A percentile compares a stretch with the other conserved stretches of the same genome.
These are phyloP conservation scores for Dynastes maya DNA, from an alignment of 2,888 invertebrate genomes.

Conservation along the genomic window DNA sequence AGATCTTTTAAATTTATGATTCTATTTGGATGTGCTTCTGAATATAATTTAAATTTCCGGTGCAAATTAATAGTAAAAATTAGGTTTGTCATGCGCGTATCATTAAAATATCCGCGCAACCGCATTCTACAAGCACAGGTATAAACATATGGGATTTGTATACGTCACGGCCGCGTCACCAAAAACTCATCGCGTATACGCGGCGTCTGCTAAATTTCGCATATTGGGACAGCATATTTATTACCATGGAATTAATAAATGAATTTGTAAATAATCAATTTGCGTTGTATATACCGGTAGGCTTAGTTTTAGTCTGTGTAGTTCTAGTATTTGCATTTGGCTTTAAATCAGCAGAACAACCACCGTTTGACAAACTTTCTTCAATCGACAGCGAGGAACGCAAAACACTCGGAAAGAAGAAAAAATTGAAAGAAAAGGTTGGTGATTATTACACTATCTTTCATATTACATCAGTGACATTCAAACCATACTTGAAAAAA, in stretches of 20 bases:
- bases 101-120: constrained; percentile 42
- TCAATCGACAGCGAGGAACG: constrained; percentile 75
- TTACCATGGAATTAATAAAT: constrained; percentile 75
- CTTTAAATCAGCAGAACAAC: constrained; percentile 86
- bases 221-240: constrained; percentile 50
- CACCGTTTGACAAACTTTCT: constrained; percentile 83
- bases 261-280: constrained; percentile 76
- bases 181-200: constrained; percentile 65
- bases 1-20: too few relatives aligned
- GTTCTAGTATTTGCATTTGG: constrained; percentile 85
- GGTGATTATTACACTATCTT: constrained; percentile 31
- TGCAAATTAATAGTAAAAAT: constrained; percentile 27
- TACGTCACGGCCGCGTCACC: constrained; percentile 82
- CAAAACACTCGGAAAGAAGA: constrained; percentile 80
- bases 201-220: constrained; percentile 50
- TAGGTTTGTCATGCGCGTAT: constrained; percentile 34
- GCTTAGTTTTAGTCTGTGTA: constrained; percentile 77
- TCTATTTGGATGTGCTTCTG: too few relatives aligned
- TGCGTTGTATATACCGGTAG: constrained; percentile 74
- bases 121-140: constrained; percentile 38
- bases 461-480: constrained; percentile 4
- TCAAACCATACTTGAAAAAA: neutral
- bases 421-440: constrained; percentile 83
- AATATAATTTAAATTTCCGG: neutral
- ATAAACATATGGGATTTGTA: constrained; percentile 69